Evolutionary conservation across 2,797 vertebrate species (phyloP), one percentile per base, ranked within the genome.

Genomic region (Pitangus sulphuratus): DNA sequence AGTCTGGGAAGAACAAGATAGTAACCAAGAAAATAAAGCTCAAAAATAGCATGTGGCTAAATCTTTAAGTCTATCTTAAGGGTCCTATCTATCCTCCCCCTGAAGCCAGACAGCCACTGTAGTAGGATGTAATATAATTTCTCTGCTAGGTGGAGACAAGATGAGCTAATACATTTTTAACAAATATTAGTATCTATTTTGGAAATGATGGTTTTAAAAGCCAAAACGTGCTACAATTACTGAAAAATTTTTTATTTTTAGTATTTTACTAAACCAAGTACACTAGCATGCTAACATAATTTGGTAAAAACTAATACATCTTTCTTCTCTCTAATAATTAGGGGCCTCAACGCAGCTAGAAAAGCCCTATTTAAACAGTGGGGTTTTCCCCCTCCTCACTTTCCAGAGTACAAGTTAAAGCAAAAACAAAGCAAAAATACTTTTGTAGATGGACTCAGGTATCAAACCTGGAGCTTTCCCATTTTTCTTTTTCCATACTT

Each of bases 341-440:
- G 31, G 24, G 15, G 33, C 56, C n/a, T 86, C 3, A 4, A 24
- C 31, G 35, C 21, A 71, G 45, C 6, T 83, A 64, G 45, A n/a
- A 83, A 87, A 89, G 8, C 5, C 18, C 11, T 61, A 7, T 65
- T 89, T 89, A 95, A 89, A 80, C 14, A 69, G 4, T 20, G 33
- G 2, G 0, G n/a, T 53, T 53, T 35, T 5, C 3, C 12, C 8
- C 20, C 7, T 83, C 61, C 22, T 68, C 21, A 62, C 75, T 89
- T 93, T 85, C 80, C 54, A 85, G 57, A 18, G 64, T 74, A 31
- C 19, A 72, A 39, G 35, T 83, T 87, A 75, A 77, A 84, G 42
- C 39, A 81, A 80, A 91, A 94, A 2, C 47, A 70, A 87, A 93
- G 33, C 30, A 91, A 93, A 91, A 91, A 37, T 39, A 84, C 57